A percentile compares a stretch with the other conserved stretches of the same genome.
Conservation (phyloP, 2,888 invertebrate species). For the Hydropsyche betteni region DNA sequence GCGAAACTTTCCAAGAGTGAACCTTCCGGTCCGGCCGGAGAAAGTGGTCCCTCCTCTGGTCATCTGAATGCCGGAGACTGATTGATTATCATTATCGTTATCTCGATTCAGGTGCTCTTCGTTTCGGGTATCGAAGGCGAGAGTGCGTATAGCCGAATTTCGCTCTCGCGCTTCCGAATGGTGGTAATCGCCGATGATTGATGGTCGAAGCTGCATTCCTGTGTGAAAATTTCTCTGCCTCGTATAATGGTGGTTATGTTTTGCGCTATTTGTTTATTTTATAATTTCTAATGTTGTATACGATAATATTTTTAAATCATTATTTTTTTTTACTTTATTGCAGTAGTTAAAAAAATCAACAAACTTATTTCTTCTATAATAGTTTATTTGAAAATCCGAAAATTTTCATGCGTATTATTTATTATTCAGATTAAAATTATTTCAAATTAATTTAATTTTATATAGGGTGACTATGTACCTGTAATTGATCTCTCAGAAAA, state of each 20-base stretch:
- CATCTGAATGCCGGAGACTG: no score
- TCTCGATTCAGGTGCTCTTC: background rate
- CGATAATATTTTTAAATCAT: background rate
- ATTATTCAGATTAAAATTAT: background rate
- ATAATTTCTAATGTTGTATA: background rate
- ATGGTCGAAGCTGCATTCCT: background rate
- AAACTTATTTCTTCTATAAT: no score
- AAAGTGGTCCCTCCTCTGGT: conserved; percentile 6
- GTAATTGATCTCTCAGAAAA: no score
- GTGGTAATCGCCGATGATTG: background rate
- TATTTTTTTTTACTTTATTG: background rate
- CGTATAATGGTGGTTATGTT: background rate
- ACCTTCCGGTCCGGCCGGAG: conserved; percentile 28
- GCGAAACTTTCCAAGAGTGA: conserved; percentile 31
- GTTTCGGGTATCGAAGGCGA: conserved; percentile 11
- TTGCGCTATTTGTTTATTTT: background rate
- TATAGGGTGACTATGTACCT: no score
- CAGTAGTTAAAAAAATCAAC: background rate
- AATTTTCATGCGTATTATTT: background rate
- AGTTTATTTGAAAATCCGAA: no score
- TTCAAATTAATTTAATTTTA: no score
- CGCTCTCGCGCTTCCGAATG: background rate
- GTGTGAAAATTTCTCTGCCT: background rate
- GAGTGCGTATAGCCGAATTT: background rate
- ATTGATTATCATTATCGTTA: conserved; percentile 23